Evolutionary conservation across 2,888 invertebrate genomes (phyloP).

Genomic region (Fragum sueziense): DNA sequence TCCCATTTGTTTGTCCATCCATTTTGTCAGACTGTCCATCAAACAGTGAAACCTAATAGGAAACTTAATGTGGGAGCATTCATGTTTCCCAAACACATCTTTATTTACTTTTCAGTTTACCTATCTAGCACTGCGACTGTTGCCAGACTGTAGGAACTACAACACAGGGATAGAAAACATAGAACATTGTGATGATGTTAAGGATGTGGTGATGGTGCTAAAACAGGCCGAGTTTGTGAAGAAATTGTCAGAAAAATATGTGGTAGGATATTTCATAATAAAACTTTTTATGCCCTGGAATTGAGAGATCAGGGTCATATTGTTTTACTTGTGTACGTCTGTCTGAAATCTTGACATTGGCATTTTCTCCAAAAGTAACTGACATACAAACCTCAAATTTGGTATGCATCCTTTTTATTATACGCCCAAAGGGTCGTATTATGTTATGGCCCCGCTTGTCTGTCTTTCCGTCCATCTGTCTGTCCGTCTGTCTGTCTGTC

Average conservation of each 20-base stretch:
- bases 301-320: too few species aligned
- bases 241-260: neutral
- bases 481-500: too few species aligned
- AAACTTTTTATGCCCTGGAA: neutral
- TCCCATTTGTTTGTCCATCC: neutral
- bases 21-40: neutral
- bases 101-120: conserved; percentile 36
- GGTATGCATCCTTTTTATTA: neutral
- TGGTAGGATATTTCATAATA: neutral
- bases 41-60: neutral
- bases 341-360: too few species aligned
- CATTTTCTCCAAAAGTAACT: neutral
- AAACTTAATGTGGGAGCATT: neutral
- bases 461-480: too few species aligned
- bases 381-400: neutral
- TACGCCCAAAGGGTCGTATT: too few species aligned
- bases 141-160: conserved; percentile 17
- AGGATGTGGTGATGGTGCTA: conserved; percentile 24
- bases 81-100: neutral
- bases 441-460: too few species aligned
- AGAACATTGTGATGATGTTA: neutral
- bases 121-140: conserved; percentile 44
- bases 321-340: too few species aligned
- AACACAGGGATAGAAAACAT: neutral
- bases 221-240: conserved; percentile 25